Evolutionary conservation across 2,113 vertebrate genomes (phyloP), one percentile per base, ranked within the genome.

Genomic region (Plecturocebus donacophilus): DNA sequence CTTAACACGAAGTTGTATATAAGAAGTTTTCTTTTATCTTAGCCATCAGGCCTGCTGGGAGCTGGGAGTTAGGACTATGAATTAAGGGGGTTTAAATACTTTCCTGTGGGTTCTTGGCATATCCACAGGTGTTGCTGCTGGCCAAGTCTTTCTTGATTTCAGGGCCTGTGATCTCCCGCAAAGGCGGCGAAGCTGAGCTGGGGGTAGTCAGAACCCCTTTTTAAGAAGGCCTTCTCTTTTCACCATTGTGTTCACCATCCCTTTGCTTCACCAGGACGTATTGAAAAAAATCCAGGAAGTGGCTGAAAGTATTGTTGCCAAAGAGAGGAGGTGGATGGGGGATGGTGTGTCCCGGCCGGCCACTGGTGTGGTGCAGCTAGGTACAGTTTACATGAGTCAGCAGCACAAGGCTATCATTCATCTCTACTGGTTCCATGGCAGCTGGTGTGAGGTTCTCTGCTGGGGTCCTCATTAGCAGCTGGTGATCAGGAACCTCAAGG

Each of bases 381-480:
- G 70, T 83, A 61, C 90, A 2, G 4, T 76, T 40, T 20, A 68
- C n/a, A 2, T 71, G 32, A 30, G 77, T 92, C 91, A n/a, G 23
- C 56, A 45, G 40, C 66, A 5, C 21, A 8, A 40, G 76, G 35
- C 73, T 61, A 71, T 58, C 32, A 0, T 91, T 96, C 83, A 23
- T 96, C 96, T 95, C 84, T 30, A 40, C 87, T 58, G 91, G 73
- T 68, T 12, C n/a, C 35, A 0, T 13, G 75, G 76, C 87, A 83
- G 84, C 93, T 91, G 84, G 96, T 87, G 71, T 56, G 86, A 90
- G 82, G 81, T 90, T 91, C 91, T 82, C 89, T 81, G 81, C 86
- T 89, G 94, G 87, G 92, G 64, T 97, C 83, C 96, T 87, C 91
- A 70, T 96, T 87, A 96, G 96, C 83, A 81, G 91, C 94, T 71